These are phyloP conservation scores for Caenorhabditis elegans DNA, from an alignment of 1,140 invertebrate species.

Conservation along the genomic window DNA sequence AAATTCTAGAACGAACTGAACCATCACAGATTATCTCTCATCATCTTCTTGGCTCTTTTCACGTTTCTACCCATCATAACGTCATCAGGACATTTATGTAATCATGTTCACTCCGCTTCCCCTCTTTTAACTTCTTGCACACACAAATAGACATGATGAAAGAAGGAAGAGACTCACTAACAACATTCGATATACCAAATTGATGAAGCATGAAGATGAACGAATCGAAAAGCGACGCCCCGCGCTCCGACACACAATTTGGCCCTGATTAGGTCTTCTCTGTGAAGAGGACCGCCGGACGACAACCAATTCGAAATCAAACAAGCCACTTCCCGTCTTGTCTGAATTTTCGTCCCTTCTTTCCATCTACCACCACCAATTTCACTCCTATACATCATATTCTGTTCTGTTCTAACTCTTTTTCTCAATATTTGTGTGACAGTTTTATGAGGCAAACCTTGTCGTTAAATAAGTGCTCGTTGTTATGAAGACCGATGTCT, in stretches of 20 bases:
- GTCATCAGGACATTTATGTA: neutral
- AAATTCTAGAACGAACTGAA: no score
- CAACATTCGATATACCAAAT: conserved; percentile 26
- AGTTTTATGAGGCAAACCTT: conserved; percentile 17
- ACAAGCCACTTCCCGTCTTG: conserved; percentile 22
- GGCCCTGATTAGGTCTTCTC: conserved; percentile 18
- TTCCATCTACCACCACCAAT: neutral
- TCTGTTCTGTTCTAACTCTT: neutral
- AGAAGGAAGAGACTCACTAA: neutral
- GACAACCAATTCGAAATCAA: conserved; percentile 22
- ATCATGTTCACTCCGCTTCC: conserved; percentile 9
- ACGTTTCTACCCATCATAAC: neutral
- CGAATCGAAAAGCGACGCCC: conserved; percentile 1
- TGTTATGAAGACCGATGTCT: conserved; percentile 29
- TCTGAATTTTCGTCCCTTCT: neutral
- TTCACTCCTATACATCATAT: conserved; percentile 28
- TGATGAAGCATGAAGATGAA: conserved; percentile 20
- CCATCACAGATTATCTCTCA: neutral
- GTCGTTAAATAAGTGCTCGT: conserved; percentile 7
- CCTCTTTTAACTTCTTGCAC: neutral
- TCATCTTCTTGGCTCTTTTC: neutral
- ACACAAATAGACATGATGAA: neutral
- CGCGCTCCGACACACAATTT: neutral
- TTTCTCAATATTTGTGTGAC: neutral
- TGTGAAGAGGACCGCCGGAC: neutral